Base-by-base conservation (phyloP, 2,113 vertebrate genomes). In the Raja brachyura region DNA sequence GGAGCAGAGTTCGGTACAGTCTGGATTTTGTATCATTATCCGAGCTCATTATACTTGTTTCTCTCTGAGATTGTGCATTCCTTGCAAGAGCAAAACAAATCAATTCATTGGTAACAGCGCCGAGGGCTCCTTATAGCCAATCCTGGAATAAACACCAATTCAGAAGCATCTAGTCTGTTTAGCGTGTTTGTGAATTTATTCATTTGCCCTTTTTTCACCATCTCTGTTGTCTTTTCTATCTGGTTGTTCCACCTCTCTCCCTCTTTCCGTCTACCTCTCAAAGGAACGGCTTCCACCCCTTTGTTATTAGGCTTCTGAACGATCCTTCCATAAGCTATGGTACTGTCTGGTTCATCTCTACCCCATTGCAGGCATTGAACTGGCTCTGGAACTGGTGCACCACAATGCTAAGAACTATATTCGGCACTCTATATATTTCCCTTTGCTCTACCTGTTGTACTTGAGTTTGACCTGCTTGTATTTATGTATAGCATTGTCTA, bases 1-100 rank as follows among this genome's bases (percentile, higher is more conserved):
- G 97, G 97, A 39, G 95, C 96, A 0, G 97, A 97, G 90, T 97
- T 97, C 0, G 97, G 97, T 97, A 94, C 95, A 96, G 4, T 90
- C 28, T 66, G 28, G 14, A 3, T 88, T 73, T 73, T 88, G 10
- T 88, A 18, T 88, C 28, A 61, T 63, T 31, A 11, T 81, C 39
- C 78, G 18, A 81, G 54, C 25, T 16, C 25, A 9, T 22, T 13
- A 56, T 25, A 63, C 2, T 85, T 85, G 22, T 54, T 59, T 25
- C 8, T 31, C 28, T 63, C 83, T 16, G n/a, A 88, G 61, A 61
- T 63, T 16, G n/a, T 14, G 9, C 54, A 2, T 61, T 85, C n/a
- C 28, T 88, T 63, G 59, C n/a, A 18, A n/a, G 28, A 63, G 18
- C 16, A 61, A n/a, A 88, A 66, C 28, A 63, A 88, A 31, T 28